These are phyloP conservation scores for Columba janthina DNA, from an alignment of 2,113 vertebrate species.

Conservation along the genomic window DNA sequence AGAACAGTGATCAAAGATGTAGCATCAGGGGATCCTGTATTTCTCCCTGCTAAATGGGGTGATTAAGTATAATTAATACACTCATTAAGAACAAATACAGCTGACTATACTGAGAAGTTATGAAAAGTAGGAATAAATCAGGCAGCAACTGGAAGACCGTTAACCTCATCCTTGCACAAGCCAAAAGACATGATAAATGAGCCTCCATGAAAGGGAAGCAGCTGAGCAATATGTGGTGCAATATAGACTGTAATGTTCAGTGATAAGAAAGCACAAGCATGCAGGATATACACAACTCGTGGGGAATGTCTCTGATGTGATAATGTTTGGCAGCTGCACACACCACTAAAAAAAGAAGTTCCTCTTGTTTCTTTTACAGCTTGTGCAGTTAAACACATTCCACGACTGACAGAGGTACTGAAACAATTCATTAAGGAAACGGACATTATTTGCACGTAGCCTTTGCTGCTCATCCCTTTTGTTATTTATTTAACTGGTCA, in stretches of 20 bases:
- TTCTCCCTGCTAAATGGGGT: neutral
- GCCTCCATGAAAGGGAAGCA: neutral
- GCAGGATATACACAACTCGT: neutral
- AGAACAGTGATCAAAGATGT: neutral
- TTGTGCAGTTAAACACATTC: constrained; percentile 17
- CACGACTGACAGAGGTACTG: neutral
- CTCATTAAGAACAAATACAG: neutral
- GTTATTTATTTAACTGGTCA: neutral
- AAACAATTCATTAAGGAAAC: neutral
- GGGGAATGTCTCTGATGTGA: constrained; percentile 53
- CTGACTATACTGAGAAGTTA: neutral
- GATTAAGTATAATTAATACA: neutral
- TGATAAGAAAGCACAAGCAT: constrained; percentile 41
- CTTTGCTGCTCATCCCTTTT: neutral
- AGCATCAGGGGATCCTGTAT: neutral
- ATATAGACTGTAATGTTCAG: neutral
- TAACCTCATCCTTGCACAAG: constrained; percentile 6
- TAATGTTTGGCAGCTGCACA: constrained; percentile 41
- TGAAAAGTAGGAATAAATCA: neutral
- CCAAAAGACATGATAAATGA: neutral
- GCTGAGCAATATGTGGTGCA: constrained; percentile 1
- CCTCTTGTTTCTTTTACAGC: constrained; percentile 7
- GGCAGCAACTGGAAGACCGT: neutral
- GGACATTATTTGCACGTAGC: neutral
- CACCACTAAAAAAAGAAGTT: neutral